Percentiles rank a stretch among this genome's conserved stretches.
These are phyloP conservation scores for Parambassis ranga DNA, from an alignment of 2,797 vertebrate species.

Conservation along the genomic window DNA sequence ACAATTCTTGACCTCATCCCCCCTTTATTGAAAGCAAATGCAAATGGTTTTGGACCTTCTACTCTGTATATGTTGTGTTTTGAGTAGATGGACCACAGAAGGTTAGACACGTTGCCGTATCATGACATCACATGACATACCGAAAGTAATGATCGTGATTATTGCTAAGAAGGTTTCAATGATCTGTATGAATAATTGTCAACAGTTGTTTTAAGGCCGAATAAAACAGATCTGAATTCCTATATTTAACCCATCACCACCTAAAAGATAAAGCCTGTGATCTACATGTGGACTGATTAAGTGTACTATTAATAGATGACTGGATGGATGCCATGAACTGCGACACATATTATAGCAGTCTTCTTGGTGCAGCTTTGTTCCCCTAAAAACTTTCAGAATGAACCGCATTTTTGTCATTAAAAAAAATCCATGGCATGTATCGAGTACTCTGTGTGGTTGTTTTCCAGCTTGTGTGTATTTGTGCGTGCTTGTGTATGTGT, in stretches of 20 bases:
- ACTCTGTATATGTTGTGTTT: too few relatives aligned
- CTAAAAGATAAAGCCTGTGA: neutral
- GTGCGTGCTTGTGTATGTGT: slow-evolving; percentile 17
- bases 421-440: slow-evolving; percentile 46
- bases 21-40: too few relatives aligned
- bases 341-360: neutral
- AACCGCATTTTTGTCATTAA: slow-evolving; percentile 42
- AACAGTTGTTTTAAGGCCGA: too few relatives aligned
- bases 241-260: neutral
- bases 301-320: neutral
- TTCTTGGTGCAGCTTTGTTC: slow-evolving; percentile 22
- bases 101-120: too few relatives aligned
- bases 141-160: too few relatives aligned
- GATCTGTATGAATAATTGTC: too few relatives aligned
- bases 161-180: too few relatives aligned
- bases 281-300: neutral
- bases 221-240: too few relatives aligned
- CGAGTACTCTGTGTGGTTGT: slow-evolving; percentile 33
- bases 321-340: too few relatives aligned
- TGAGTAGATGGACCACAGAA: neutral
- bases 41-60: too few relatives aligned
- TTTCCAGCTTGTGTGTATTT: slow-evolving; percentile 1
- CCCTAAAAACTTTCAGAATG: slow-evolving; percentile 15
- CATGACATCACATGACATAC: too few relatives aligned
- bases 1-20: too few relatives aligned